A percentile compares a stretch with the other conserved stretches of the same genome.
phyloP scores from a whole-genome alignment of 30 jellyfish, hydroid and myxozoan genomes.

The Aurelia coerulea region DNA sequence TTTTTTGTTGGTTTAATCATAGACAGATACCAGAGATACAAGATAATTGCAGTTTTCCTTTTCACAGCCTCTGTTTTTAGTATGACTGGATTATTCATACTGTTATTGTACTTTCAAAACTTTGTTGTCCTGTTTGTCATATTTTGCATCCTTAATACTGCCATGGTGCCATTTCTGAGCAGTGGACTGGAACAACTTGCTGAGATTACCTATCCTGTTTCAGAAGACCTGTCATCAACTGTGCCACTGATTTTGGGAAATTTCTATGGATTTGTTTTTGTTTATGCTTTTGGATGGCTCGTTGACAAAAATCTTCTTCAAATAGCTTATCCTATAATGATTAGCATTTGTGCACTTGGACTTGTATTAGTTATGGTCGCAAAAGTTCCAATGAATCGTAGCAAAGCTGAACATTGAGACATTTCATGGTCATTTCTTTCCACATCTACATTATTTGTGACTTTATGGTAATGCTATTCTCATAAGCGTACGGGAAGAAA shows the following conservation, averaged over 20 bases:
- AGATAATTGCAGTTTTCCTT: constrained; percentile 38
- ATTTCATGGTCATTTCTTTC: no score
- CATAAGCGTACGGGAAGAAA: no score
- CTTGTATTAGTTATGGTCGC: constrained; percentile 51
- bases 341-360: constrained; percentile 50
- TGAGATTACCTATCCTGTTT: constrained; percentile 85
- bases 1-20: constrained; percentile 61
- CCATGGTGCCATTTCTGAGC: constrained; percentile 66
- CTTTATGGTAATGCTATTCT: no score
- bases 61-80: constrained; percentile 42
- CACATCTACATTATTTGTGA: no score
- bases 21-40: constrained; percentile 55
- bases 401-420: neutral
- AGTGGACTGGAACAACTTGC: constrained; percentile 86
- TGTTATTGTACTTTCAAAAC: constrained; percentile 41
- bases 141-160: constrained; percentile 42
- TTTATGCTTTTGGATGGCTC: constrained; percentile 52
- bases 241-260: constrained; percentile 75
- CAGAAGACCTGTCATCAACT: constrained; percentile 79
- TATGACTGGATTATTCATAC: constrained; percentile 59
- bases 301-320: constrained; percentile 37
- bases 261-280: constrained; percentile 63
- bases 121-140: constrained; percentile 40
- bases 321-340: constrained; percentile 53
- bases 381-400: constrained; percentile 64